Evolutionary conservation across 2,888 invertebrate species (phyloP).

Genomic region (Synanthedon vespiformis): DNA sequence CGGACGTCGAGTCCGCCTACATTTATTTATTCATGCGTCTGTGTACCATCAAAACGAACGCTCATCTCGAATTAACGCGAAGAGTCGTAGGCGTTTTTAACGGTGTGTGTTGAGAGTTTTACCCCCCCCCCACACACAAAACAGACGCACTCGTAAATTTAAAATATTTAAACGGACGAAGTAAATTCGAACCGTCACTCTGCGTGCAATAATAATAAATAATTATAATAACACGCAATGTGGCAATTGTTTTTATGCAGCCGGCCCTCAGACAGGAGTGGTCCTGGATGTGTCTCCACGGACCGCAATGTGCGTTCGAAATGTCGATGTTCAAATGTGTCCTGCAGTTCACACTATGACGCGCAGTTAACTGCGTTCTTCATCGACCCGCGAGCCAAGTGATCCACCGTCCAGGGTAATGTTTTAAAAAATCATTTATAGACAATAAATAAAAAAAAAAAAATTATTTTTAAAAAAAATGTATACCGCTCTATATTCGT

Average conservation of each 20-base stretch:
- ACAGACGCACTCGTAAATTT: too few relatives aligned
- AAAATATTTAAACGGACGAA: background rate
- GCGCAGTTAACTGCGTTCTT: background rate
- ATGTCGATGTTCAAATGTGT: conserved; percentile 1
- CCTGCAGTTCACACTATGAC: background rate
- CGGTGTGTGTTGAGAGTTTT: too few relatives aligned
- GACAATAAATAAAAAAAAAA: too few relatives aligned
- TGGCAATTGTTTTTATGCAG: background rate
- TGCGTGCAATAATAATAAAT: background rate
- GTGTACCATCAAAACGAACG: background rate
- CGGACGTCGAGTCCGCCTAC: background rate
- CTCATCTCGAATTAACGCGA: background rate
- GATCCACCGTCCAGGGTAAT: background rate
- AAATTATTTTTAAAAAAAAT: too few relatives aligned
- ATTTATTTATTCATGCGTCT: background rate
- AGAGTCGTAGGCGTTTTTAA: background rate
- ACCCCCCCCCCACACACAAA: too few relatives aligned
- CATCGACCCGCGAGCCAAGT: background rate
- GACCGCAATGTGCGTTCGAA: background rate
- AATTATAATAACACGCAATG: background rate
- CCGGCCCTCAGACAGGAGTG: background rate
- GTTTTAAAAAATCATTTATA: background rate
- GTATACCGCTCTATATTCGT: too few relatives aligned
- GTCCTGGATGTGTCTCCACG: background rate
- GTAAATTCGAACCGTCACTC: background rate